These are phyloP conservation scores for Salticus scenicus DNA, from an alignment of 2,888 invertebrate species.

Conservation along the genomic window DNA sequence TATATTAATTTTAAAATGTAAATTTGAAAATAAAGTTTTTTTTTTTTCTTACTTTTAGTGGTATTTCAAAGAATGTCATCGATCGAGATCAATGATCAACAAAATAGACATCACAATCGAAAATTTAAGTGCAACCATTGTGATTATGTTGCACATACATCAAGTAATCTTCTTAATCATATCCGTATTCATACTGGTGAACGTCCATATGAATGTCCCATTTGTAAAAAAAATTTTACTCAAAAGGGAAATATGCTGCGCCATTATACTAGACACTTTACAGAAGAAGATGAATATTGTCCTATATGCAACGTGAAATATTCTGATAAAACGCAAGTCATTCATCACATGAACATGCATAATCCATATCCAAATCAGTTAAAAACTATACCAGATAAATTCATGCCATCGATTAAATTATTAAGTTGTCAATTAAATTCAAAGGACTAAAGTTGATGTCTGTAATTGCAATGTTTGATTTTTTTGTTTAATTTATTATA, in stretches of 20 bases:
- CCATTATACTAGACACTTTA: conserved; percentile 18
- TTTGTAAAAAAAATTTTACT: conserved; percentile 23
- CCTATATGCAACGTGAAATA: conserved; percentile 18
- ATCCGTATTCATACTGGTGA: conserved; percentile 29
- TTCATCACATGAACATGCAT: conserved; percentile 23
- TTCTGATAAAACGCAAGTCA: neutral
- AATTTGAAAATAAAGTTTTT: too few relatives aligned
- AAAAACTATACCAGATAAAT: neutral
- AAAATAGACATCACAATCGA: neutral
- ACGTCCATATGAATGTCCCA: conserved; percentile 22
- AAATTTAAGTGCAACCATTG: conserved; percentile 9
- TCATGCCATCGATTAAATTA: too few relatives aligned
- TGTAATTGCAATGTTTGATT: too few relatives aligned
- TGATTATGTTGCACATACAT: conserved; percentile 17
- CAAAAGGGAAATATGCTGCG: conserved; percentile 28
- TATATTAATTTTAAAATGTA: too few relatives aligned
- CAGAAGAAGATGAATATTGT: neutral
- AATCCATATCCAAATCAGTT: neutral
- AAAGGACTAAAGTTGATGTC: too few relatives aligned
- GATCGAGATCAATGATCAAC: too few relatives aligned
- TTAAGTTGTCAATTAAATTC: too few relatives aligned
- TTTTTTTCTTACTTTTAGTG: too few relatives aligned
- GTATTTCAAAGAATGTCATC: too few relatives aligned
- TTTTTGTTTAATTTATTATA: too few relatives aligned
- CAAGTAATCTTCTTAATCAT: conserved; percentile 6